These are phyloP conservation scores for Hemibagrus guttatus DNA, from an alignment of 2,797 vertebrate species.

Conservation along the genomic window DNA sequence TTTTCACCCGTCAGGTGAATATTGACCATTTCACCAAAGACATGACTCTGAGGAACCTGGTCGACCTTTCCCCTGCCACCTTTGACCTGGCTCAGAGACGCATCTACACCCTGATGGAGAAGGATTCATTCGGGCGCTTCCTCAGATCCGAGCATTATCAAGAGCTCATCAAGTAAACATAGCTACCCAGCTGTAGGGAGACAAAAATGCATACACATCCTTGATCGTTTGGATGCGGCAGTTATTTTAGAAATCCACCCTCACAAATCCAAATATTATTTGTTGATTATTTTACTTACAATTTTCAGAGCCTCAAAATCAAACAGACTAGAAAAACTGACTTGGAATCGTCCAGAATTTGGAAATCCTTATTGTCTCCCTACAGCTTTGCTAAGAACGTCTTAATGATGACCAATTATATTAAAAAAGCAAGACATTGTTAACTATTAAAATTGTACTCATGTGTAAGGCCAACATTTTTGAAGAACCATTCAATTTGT, in stretches of 20 bases:
- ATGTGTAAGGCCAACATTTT: neutral
- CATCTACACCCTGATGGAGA: constrained; percentile 94
- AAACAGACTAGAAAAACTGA: neutral
- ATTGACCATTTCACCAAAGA: constrained; percentile 95
- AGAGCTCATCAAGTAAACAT: constrained; percentile 86
- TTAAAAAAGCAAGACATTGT: neutral
- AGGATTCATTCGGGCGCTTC: constrained; percentile 93
- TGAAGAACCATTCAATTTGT: neutral
- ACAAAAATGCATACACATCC: neutral
- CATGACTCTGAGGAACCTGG: constrained; percentile 90
- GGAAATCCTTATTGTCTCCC: constrained; percentile 21
- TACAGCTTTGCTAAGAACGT: constrained; percentile 29
- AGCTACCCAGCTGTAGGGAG: constrained; percentile 55
- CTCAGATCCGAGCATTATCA: constrained; percentile 88
- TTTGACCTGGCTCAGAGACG: constrained; percentile 94
- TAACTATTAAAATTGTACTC: constrained; percentile 3
- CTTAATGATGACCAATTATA: neutral
- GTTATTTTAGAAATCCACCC: neutral
- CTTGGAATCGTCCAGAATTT: neutral
- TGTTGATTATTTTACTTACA: neutral
- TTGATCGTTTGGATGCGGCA: neutral
- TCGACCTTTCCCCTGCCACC: constrained; percentile 80
- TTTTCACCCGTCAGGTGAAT: constrained; percentile 81
- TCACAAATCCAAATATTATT: neutral
- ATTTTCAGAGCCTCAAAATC: neutral